Evolutionary conservation across 2,888 invertebrate genomes (phyloP), one percentile per base, ranked within the genome.

Genomic region (Sarcophaga caerulescens): DNA sequence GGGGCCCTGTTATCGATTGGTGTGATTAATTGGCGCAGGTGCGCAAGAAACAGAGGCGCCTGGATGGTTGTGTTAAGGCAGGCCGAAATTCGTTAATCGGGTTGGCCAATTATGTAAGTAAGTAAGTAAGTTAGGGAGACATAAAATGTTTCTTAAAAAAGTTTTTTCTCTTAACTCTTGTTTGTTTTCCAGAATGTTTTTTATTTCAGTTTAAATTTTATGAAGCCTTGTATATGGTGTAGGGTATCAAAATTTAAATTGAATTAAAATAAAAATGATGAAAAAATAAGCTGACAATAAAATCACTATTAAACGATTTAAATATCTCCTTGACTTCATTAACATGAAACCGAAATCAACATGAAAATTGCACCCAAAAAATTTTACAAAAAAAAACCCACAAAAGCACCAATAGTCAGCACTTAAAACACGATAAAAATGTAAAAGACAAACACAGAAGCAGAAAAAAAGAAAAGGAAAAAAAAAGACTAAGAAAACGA

Each of bases 271-370:
- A 35, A 35, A 35, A 35, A 8, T 35, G 35, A 35, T 8, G 35
- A 35, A 35, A 35, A 35, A 35, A 2, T 0, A 68, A 45, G 2
- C 14, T 68, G 60, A 82, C 82, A 82, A 77, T 82, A 73, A 73
- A 71, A 71, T 66, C 76, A 66, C 21, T 21, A 66, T 66, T 35
- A 66, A 77, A 21, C 75, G 74, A 73, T 80, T 71, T 73, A 14
- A 85, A 81, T 60, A 62, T 86, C 81, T 81, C 86, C 86, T 86
- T 86, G 86, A 86, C 86, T 86, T 86, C 84, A 86, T 86, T 86
- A 86, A 78, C 86, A 75, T 74, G 69, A 78, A 78, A 75, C 75
- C 70, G 63, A 86, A 84, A 86, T 81, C 75, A 75, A 81, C 81
- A 86, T 81, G 74, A 86, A 81, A 81, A 84, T 86, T 86, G 81